Base-by-base conservation (phyloP, 2,113 vertebrate species). In the Galbula dea region DNA sequence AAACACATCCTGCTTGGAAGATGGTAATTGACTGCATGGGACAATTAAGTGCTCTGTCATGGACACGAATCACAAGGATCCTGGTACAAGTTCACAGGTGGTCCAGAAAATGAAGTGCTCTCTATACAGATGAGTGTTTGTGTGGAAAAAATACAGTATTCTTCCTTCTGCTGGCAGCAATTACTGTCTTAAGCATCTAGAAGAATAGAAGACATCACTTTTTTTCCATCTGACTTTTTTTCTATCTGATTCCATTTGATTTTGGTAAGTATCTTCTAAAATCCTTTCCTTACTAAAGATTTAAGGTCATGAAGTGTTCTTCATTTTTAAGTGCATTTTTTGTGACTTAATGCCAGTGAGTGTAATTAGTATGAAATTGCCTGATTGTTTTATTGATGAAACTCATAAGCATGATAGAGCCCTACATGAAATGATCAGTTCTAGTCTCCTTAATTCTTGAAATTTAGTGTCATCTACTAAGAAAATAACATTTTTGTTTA, bases 231-330 rank as follows among this genome's bases (percentile, higher is more conserved):
- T 48, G 20, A 21, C 22, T 46, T 51, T 59, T 37, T 37, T 49
- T 0, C 3, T 30, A 45, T 78, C 69, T 75, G 30, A 37, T 74
- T 68, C 41, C 41, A 43, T 86, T 32, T 94, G 72, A 67, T 86
- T 87, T 86, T 10, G 48, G 63, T 91, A 89, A 94, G 78, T 93
- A n/a, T 29, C 26, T 62, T 92, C 36, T 90, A 58, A 74, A 92
- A 83, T 86, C 62, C 19, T 19, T 57, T 84, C n/a, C 30, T 68
- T 91, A 76, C 7, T 71, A 72, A 82, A 87, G 24, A 61, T 87
- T 84, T 79, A 75, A 82, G 49, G 19, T 55, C 30, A 45, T 92
- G 46, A 83, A 90, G 8, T 72, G 30, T 71, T 84, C 54, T 90
- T 83, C 3, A n/a, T 36, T 92, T 93, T 59, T 74, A 86, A 63